Base-by-base conservation (phyloP, 2,888 invertebrate species). In the Esperia sulphurella region DNA sequence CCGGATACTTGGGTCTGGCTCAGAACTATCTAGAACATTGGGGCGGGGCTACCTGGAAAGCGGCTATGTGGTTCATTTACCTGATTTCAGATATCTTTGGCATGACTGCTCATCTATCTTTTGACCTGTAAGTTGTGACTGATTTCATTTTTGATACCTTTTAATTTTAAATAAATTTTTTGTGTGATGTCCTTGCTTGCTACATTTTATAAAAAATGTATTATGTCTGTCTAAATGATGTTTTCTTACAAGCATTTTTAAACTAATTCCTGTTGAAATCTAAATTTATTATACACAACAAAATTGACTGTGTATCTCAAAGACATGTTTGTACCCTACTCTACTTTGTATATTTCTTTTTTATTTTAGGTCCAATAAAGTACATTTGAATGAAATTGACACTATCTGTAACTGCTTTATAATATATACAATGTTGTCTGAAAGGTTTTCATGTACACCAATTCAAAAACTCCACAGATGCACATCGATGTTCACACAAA, bases 71-170 rank as follows among this genome's bases (percentile, higher is more conserved):
- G 96, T 92, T 96, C 51, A 86, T 94, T 56, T 93, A 94, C 82
- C 86, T 96, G 61, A 91, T 96, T 21, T 94, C 93, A 28, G 96
- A 96, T 76, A 94, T 96, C 59, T 92, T 94, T 59, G 93, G 93
- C 51, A 93, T 96, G 90, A 96, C 95, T 71, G 86, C 92, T 37
- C 93, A 94, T 75, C 90, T 95, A 52, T 90, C 92, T 48, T 91
- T 93, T 78, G 94, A 94, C 72, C 86, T 94, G 94, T 94, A 86
- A 93, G 94, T 93, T 45, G 43, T 45, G 41, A 28, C 28, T 41
- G 28, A 29, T 41, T 41, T 40, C n/a, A 10, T 37, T 41, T 41
- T 14, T 41, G 8, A 39, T 39, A 6, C 13, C 39, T 14, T 39
- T 39, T 37, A 12, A 41, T 42, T 42, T 30, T 13, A 31, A 5